Evolutionary conservation across 2,113 vertebrate species (phyloP).

Genomic region (Calyptommatus sinebrachiatus): DNA sequence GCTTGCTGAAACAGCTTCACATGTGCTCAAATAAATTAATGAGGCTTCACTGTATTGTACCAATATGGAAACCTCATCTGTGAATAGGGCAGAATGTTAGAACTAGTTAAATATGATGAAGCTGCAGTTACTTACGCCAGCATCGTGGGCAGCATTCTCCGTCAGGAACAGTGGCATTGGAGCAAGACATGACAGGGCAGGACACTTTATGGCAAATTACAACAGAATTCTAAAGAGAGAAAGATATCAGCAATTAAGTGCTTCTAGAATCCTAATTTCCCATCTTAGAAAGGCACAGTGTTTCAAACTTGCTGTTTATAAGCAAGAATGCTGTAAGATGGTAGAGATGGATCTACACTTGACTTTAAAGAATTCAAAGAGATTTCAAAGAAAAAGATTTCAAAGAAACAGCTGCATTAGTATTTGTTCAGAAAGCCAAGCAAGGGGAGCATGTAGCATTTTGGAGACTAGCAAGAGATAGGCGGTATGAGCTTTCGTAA

Average conservation of each 20-base stretch:
- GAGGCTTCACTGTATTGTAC: too few relatives aligned
- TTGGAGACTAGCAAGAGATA: too few relatives aligned
- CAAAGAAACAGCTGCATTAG: too few relatives aligned
- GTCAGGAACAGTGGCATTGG: conserved; percentile 92
- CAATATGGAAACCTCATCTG: too few relatives aligned
- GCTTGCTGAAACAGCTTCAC: background rate
- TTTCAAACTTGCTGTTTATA: background rate
- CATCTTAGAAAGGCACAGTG: background rate
- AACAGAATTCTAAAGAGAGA: conserved; percentile 83
- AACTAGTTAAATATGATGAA: background rate
- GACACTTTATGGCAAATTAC: conserved; percentile 94
- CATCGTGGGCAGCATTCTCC: conserved; percentile 97
- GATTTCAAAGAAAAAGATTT: background rate
- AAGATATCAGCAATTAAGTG: background rate
- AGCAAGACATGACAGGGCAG: conserved; percentile 92
- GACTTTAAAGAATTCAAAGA: background rate
- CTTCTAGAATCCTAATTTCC: conserved; percentile 2
- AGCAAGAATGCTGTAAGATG: too few relatives aligned
- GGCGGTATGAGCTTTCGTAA: too few relatives aligned
- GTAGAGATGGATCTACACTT: too few relatives aligned
- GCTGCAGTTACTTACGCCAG: conserved; percentile 79
- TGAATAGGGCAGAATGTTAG: background rate
- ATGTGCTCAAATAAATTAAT: background rate
- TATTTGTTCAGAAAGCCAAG: too few relatives aligned
- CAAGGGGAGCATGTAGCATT: too few relatives aligned